Evolutionary conservation across 2,113 vertebrate genomes (phyloP), one percentile per base, ranked within the genome.

Genomic region (Lepus americanus): DNA sequence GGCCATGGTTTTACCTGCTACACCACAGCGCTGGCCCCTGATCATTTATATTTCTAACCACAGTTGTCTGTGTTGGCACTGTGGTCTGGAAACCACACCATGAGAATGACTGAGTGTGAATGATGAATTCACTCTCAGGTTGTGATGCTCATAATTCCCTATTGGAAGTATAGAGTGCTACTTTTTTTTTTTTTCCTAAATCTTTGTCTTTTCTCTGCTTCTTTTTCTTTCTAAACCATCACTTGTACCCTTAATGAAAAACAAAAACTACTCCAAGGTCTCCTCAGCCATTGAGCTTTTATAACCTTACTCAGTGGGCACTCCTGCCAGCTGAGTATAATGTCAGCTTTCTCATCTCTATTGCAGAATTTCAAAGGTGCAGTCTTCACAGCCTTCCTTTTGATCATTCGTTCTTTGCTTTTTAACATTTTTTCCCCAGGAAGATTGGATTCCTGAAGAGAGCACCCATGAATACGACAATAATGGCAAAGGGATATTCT

Each of bases 361-460:
- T 51, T 49, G 49, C 10, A 29, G 20, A 76, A 73, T 76, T 17
- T 13, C 59, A 81, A 5, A 77, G 89, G 0, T 51, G 19, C 4
- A 9, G 9, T 53, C 10, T 70, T 89, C 16, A 31, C 6, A 19
- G 51, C n/a, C 39, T 23, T 29, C 2, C 2, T 36, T 23, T 11
- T 9, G 4, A 3, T 17, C 22, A 4, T 0, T 11, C 3, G 16
- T 5, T 36, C 9, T n/a, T 22, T 14, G 3, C 44, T 70, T 53
- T 69, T 73, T 20, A 7, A 44, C 1, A 29, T 88, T 79, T 29
- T 86, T 33, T 53, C 67, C 13, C 27, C 31, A 29, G 17, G 6
- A 61, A 74, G 51, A 66, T n/a, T 31, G 6, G 49, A 92, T 63
- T 87, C n/a, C 39, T 85, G 49, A 76, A 85, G 82, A 84, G 19